Conservation (phyloP, 2,888 invertebrate genomes). For the Odontomyia ornata region DNA sequence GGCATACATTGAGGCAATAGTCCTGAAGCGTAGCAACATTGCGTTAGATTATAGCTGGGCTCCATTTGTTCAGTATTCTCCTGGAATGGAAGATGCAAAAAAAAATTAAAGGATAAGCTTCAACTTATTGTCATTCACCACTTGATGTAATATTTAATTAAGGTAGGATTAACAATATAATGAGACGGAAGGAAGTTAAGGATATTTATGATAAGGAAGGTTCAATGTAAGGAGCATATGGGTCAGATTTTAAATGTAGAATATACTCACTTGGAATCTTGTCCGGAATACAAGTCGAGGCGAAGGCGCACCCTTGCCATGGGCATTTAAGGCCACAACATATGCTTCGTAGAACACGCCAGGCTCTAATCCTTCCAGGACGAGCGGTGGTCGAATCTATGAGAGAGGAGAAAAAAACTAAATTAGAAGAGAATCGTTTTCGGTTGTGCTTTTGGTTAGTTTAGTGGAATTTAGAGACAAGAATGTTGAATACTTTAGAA, state of each 20-base stretch:
- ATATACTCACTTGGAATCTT: slow-evolving; percentile 60
- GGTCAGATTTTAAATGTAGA: background rate
- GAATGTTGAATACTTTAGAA: too few species aligned
- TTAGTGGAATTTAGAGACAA: too few species aligned
- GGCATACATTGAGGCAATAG: slow-evolving; percentile 71
- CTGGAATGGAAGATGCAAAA: slow-evolving; percentile 45
- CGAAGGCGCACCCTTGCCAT: slow-evolving; percentile 81
- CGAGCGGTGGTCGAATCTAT: slow-evolving; percentile 71
- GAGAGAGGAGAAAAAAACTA: background rate
- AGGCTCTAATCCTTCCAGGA: slow-evolving; percentile 77
- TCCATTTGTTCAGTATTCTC: slow-evolving; percentile 60
- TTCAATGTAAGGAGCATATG: too few species aligned
- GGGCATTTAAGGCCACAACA: slow-evolving; percentile 80
- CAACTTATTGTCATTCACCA: background rate
- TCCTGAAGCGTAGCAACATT: slow-evolving; percentile 78
- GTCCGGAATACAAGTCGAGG: slow-evolving; percentile 80
- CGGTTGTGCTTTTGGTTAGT: too few species aligned
- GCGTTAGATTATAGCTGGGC: slow-evolving; percentile 78
- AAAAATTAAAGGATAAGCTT: background rate
- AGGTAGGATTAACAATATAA: slow-evolving; percentile 4
- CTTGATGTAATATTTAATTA: slow-evolving; percentile 25
- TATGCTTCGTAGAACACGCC: slow-evolving; percentile 83
- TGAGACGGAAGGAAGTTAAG: too few species aligned
- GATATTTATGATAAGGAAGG: too few species aligned
- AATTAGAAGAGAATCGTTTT: background rate